These are phyloP conservation scores for Latrodectus hesperus DNA, from an alignment of 2,888 invertebrate genomes.

Conservation along the genomic window DNA sequence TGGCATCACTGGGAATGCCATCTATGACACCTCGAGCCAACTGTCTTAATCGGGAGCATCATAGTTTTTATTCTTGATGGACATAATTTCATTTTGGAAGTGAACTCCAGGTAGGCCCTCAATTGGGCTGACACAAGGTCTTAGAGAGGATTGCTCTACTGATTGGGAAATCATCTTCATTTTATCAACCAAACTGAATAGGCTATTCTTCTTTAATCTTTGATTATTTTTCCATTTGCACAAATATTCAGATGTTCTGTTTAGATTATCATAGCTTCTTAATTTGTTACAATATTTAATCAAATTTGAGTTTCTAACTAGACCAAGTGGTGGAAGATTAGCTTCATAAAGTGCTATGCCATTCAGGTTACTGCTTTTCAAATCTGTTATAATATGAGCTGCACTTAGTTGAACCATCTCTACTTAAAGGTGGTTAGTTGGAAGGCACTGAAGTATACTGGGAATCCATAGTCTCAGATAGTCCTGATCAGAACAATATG, in stretches of 20 bases:
- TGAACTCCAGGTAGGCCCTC: neutral
- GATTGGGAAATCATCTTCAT: too few species aligned
- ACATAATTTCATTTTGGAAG: neutral
- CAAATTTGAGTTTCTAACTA: neutral
- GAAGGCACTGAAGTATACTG: slow-evolving; percentile 1
- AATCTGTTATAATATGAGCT: neutral
- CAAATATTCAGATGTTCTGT: too few species aligned
- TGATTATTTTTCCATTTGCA: too few species aligned
- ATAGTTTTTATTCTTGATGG: neutral
- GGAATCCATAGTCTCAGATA: slow-evolving; percentile 8
- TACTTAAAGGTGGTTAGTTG: neutral
- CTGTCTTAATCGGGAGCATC: too few species aligned
- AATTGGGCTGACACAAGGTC: neutral
- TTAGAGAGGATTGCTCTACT: too few species aligned
- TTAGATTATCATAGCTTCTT: too few species aligned
- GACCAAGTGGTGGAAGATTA: neutral
- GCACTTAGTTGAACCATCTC: slow-evolving; percentile 3
- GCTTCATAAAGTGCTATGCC: neutral
- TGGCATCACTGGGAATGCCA: too few species aligned
- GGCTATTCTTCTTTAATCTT: too few species aligned
- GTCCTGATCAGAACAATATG: neutral
- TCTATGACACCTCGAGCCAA: too few species aligned
- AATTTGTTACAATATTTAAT: too few species aligned
- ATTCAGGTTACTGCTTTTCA: neutral
- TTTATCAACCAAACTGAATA: too few species aligned